Conservation (phyloP, 2,113 vertebrate species). For the Sigmodon hispidus region DNA sequence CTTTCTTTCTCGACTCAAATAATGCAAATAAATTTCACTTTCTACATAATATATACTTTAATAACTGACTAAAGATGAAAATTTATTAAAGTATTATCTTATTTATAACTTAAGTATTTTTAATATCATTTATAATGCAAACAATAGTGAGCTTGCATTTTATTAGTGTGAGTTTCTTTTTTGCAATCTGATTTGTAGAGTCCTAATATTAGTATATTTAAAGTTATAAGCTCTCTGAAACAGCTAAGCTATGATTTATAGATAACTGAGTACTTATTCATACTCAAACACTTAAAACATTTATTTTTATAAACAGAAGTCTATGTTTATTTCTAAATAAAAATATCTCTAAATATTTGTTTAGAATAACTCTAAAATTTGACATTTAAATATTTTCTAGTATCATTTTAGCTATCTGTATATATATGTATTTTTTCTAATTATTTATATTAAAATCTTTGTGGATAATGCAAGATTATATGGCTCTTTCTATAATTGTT, state of each 20-base stretch:
- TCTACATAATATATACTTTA: not conserved
- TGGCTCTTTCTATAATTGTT: conserved; percentile 69
- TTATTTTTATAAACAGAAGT: not conserved
- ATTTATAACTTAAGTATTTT: conserved; percentile 26
- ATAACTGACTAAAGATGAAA: not conserved
- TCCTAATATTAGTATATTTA: not conserved
- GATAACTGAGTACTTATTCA: not conserved
- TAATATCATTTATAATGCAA: conserved; percentile 11
- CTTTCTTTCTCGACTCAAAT: not conserved
- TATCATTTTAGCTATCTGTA: not conserved
- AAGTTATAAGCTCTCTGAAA: conserved; percentile 33
- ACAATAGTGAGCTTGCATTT: conserved; percentile 31
- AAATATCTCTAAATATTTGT: not conserved
- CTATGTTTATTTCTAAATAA: not conserved
- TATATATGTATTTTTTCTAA: not conserved
- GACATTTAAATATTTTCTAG: conserved; percentile 8
- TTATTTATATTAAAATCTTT: conserved; percentile 67
- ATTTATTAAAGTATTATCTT: conserved; percentile 1
- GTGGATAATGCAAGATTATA: conserved; percentile 60
- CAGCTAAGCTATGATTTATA: conserved; percentile 14
- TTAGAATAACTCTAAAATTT: conserved; percentile 22
- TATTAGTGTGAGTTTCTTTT: not conserved
- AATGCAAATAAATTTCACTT: not conserved
- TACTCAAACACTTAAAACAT: not conserved
- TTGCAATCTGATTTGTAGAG: conserved; percentile 5